phyloP scores from a whole-genome alignment of 2,113 vertebrate species.

The Naja naja region DNA sequence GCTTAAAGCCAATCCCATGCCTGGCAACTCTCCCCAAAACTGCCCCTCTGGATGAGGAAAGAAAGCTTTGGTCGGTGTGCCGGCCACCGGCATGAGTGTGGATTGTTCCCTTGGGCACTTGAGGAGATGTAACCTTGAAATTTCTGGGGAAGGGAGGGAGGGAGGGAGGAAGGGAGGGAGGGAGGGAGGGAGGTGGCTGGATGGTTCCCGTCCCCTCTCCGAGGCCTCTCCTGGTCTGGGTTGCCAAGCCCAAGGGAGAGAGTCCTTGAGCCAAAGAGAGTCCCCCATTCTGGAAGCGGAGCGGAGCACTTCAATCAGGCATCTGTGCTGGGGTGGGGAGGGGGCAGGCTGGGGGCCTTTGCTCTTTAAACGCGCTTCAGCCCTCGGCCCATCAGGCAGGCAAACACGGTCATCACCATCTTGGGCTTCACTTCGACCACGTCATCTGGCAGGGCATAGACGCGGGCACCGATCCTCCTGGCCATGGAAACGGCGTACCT shows the following conservation, averaged over 20 bases:
- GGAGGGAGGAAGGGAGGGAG: too few relatives aligned
- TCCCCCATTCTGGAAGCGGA: slow-evolving; percentile 67
- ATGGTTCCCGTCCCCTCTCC: slow-evolving; percentile 61
- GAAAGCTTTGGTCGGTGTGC: slow-evolving; percentile 46
- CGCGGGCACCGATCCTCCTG: slow-evolving; percentile 87
- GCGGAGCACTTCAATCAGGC: slow-evolving; percentile 70
- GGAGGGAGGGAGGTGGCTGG: slow-evolving; percentile 30
- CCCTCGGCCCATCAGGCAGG: slow-evolving; percentile 96
- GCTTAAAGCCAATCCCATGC: slow-evolving; percentile 52
- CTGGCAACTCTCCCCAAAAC: slow-evolving; percentile 40
- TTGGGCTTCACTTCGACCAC: slow-evolving; percentile 90
- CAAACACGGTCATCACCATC: slow-evolving; percentile 97
- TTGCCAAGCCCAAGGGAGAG: slow-evolving; percentile 71
- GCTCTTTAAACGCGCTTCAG: slow-evolving; percentile 85
- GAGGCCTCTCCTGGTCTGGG: slow-evolving; percentile 61
- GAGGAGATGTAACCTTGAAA: slow-evolving; percentile 47
- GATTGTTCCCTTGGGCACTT: slow-evolving; percentile 71
- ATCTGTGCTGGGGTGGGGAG: slow-evolving; percentile 51
- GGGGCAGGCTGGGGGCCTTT: slow-evolving; percentile 39
- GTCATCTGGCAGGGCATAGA: slow-evolving; percentile 90
- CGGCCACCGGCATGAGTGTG: slow-evolving; percentile 58
- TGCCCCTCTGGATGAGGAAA: slow-evolving; percentile 27
- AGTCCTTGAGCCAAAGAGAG: slow-evolving; percentile 41
- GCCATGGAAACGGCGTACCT: slow-evolving; percentile 93
- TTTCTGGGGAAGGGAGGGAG: slow-evolving; percentile 5